phyloP scores from a whole-genome alignment of 2,888 invertebrate species.

The Hydroisotoma schaefferi region DNA sequence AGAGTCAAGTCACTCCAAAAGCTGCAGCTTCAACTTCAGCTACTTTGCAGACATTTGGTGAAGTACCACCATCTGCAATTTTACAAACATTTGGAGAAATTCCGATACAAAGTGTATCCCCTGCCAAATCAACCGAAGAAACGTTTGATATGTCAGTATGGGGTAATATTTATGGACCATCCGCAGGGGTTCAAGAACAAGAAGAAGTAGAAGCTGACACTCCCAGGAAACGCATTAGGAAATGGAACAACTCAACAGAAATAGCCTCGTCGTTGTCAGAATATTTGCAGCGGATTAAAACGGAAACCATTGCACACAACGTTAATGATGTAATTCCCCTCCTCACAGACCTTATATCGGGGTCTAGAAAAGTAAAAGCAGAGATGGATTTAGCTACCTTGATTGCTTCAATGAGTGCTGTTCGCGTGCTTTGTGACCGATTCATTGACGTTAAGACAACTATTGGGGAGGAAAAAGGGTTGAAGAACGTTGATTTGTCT shows the following conservation, averaged over 20 bases:
- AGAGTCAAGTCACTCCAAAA: too few relatives aligned
- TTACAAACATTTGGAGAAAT: too few relatives aligned
- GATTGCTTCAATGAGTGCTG: constrained; percentile 20
- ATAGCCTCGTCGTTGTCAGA: constrained; percentile 25
- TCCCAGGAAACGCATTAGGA: not conserved
- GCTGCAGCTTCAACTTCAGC: too few relatives aligned
- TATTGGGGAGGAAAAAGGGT: constrained; percentile 20
- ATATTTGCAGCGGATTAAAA: constrained; percentile 20
- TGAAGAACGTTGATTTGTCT: constrained; percentile 36
- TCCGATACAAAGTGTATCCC: too few relatives aligned
- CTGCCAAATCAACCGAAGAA: not conserved
- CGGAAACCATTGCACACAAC: constrained; percentile 28
- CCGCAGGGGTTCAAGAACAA: too few relatives aligned
- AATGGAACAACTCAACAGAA: constrained; percentile 23
- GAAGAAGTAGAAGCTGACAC: not conserved
- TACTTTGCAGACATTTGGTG: too few relatives aligned
- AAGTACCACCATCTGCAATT: too few relatives aligned
- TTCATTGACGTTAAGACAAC: constrained; percentile 14
- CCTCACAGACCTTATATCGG: constrained; percentile 15
- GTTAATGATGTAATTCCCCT: constrained; percentile 28
- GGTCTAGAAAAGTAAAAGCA: constrained; percentile 21
- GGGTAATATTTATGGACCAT: not conserved
- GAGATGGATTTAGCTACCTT: constrained; percentile 21
- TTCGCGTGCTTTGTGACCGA: constrained; percentile 30
- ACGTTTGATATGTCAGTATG: not conserved